These are phyloP conservation scores for Eubasilissa regina DNA, from an alignment of 1,140 invertebrate species.

Conservation along the genomic window DNA sequence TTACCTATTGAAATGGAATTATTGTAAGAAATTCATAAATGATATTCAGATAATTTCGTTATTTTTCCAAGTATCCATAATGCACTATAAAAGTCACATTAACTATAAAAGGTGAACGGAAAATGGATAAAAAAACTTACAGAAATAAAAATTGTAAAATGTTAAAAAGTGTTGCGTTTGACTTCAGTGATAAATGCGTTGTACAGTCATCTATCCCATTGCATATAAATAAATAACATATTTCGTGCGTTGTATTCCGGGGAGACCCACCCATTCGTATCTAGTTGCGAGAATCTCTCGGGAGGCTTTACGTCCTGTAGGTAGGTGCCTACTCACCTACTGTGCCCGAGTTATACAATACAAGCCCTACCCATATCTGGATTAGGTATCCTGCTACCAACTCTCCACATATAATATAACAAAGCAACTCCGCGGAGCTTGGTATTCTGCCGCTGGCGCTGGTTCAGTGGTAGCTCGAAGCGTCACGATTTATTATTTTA, in stretches of 20 bases:
- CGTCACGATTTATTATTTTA: not conserved
- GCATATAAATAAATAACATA: conserved; percentile 30
- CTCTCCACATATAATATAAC: conserved; percentile 51
- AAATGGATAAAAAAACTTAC: no score
- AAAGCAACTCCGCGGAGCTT: conserved; percentile 53
- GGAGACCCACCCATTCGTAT: conserved; percentile 37
- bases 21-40: no score
- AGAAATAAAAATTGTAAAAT: not conserved
- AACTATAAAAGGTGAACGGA: no score
- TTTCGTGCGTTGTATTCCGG: not conserved
- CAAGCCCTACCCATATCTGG: conserved; percentile 30
- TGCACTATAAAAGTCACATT: no score
- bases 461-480: not conserved
- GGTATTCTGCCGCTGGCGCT: conserved; percentile 14
- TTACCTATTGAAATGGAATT: no score
- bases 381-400: conserved; percentile 27
- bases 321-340: conserved; percentile 30
- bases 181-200: conserved; percentile 7
- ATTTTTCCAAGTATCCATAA: no score
- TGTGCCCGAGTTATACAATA: conserved; percentile 26
- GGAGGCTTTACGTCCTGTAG: conserved; percentile 54
- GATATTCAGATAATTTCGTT: no score
- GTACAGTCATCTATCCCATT: not conserved
- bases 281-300: conserved; percentile 51
- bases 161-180: not conserved